These are phyloP conservation scores for Saguinus imperator DNA, from an alignment of 2,113 vertebrate species.

Conservation along the genomic window DNA sequence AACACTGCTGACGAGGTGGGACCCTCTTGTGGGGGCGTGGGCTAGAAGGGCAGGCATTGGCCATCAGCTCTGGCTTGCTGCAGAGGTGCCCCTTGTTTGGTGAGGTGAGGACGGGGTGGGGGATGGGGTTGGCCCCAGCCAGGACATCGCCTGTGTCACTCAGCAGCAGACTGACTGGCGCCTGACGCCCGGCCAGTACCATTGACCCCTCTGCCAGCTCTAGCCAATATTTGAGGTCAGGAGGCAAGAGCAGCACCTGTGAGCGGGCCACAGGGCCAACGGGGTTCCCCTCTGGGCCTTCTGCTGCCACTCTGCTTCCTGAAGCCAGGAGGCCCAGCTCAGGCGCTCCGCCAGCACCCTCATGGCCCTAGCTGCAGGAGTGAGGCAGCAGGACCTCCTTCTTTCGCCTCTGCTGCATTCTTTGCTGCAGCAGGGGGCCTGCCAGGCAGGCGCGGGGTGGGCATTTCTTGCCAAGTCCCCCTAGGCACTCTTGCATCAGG, in stretches of 20 bases:
- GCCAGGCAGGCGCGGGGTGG: fast-evolving
- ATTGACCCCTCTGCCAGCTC: constrained; percentile 38
- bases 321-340: background rate
- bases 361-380: fast-evolving
- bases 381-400: fast-evolving
- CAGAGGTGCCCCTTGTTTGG: background rate
- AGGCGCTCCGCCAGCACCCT: background rate
- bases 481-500: no score
- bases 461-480: fast-evolving
- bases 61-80: fast-evolving
- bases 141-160: background rate
- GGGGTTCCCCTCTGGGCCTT: background rate
- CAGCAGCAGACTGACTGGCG: background rate
- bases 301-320: background rate
- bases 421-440: fast-evolving
- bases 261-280: background rate
- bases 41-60: background rate
- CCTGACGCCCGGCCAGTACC: background rate
- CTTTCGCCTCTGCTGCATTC: background rate
- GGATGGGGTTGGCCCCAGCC: no score
- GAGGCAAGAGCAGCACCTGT: background rate
- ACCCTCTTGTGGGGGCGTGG: fast-evolving
- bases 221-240: constrained; percentile 54
- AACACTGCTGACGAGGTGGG: fast-evolving
- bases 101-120: background rate